Evolutionary conservation across 2,797 vertebrate species (phyloP), one percentile per base, ranked within the genome.

Genomic region (Argyrosomus regius): DNA sequence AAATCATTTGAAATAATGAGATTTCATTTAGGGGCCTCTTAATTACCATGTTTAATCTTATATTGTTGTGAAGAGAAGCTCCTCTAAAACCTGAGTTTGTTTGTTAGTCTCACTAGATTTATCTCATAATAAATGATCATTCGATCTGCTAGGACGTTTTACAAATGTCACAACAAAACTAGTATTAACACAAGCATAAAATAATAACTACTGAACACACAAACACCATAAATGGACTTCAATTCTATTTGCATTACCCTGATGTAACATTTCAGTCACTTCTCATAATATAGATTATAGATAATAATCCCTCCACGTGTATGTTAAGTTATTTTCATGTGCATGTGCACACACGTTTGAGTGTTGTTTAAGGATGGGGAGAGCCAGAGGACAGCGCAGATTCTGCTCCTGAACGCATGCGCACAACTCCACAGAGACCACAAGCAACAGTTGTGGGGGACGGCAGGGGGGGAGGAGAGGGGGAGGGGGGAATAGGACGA

Each of bases 351-450:
- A 65, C 53, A 80, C 18, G 75, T 83, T 82, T 41, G 45, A 35
- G 41, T 79, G 82, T 65, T 65, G 66, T 73, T 70, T 46, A 20
- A 77, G 72, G 70, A 48, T 61, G 45, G 41, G 43, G 46, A 43
- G 56, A 3, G 35, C 26, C 20, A 62, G 35, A 43, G 17, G 3
- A 67, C 50, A 31, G 86, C 57, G 53, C 80, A 85, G 80, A 71
- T 63, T 68, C 58, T 6, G 43, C 62, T 46, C 63, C 70, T 39
- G 8, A 5, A 72, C 86, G 89, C 92, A 90, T 92, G 92, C 91
- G 90, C 91, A 78, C 14, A 83, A 78, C 73, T 82, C 72, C 26
- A 66, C 66, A 62, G 62, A 75, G 75, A 71, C 78, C 77, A 86
- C 49, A 86, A 49, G 75, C 83, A 90, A 90, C 83, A 89, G 80